Evolutionary conservation across 35 echinoderm and acorn worm species (phyloP), one percentile per base, ranked within the genome.

Genomic region (Ophioderma brevispina): DNA sequence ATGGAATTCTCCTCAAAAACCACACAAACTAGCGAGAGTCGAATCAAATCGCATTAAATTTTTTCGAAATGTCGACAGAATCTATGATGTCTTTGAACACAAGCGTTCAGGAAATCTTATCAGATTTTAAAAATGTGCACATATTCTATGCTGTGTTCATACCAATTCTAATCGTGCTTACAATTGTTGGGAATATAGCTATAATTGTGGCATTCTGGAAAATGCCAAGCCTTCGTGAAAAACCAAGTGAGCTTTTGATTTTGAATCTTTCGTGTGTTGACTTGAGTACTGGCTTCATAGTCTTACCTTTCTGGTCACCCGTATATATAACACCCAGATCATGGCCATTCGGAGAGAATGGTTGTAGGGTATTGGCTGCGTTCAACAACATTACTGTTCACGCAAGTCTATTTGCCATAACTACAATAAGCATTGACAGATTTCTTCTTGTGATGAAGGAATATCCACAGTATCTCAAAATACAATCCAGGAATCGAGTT

Each of bases 401-500:
- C n/a, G 46, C 83, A 0, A 59, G 83, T 13, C 52, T 85, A 28
- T 85, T 64, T 59, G 63, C 83, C 11, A 59, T 85, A 35, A 85
- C 32, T 5, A 37, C 83, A 1, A 59, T 85, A 31, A 85, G 83
- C 35, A 15, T 85, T 25, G 83, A 85, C 32, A 52, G 83, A 15
- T 85, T 64, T 37, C 63, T 85, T 33, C 33, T 85, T 31, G 83
- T 85, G 46, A 43, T 59, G 43, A 85, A 35, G 32, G 83, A 85
- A 37, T 85, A 85, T 37, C 83, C 83, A 13, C 32, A 52, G 0
- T 85, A 85, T 38, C 55, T 85, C 0, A 85, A 37, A 33, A 52
- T 85, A 0, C 83, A 85, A 40, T 85, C 83, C 1, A 11, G 46
- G 28, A 33, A 59, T 19, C 52, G 63, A 2, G 83, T 85, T 13